Conservation (phyloP, 2,797 vertebrate species). For the Karalla daura region DNA sequence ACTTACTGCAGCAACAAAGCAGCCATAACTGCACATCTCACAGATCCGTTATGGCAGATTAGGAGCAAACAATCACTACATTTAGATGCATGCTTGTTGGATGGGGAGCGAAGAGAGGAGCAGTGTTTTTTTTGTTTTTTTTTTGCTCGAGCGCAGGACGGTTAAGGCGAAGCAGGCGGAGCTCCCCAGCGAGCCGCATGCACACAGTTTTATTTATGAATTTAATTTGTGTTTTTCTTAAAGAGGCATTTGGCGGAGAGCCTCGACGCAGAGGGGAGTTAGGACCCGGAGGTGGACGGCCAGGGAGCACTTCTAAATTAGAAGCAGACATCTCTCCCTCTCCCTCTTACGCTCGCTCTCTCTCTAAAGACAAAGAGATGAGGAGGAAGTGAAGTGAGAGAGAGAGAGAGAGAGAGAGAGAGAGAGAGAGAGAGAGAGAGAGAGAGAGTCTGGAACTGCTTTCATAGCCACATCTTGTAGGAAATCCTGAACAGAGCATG, state of each 20-base stretch:
- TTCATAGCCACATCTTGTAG: slow-evolving; percentile 80
- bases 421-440: slow-evolving; percentile 53
- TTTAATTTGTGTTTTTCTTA: slow-evolving; percentile 72
- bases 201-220: slow-evolving; percentile 69
- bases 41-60: neutral
- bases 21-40: neutral
- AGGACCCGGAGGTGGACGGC: slow-evolving; percentile 80
- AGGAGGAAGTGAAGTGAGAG: slow-evolving; percentile 45
- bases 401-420: slow-evolving; percentile 53
- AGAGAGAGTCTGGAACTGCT: slow-evolving; percentile 76
- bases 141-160: slow-evolving; percentile 15
- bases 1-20: neutral
- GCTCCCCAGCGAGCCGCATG: slow-evolving; percentile 61
- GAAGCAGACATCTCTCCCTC: slow-evolving; percentile 79
- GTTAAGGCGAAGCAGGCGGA: slow-evolving; percentile 48
- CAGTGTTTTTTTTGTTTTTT: too few species aligned
- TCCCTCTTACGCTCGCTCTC: slow-evolving; percentile 27
- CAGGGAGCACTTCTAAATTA: slow-evolving; percentile 80
- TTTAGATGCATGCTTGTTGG: neutral
- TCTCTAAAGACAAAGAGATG: slow-evolving; percentile 56
- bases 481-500: slow-evolving; percentile 87
- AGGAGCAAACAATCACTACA: neutral
- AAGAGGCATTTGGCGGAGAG: slow-evolving; percentile 58
- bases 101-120: slow-evolving; percentile 6
- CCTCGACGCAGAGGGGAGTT: slow-evolving; percentile 67